A percentile compares a stretch with the other conserved stretches of the same genome.
These are phyloP conservation scores for Pemphigus obesinymphae DNA, from an alignment of 1,140 invertebrate genomes.

Conservation along the genomic window DNA sequence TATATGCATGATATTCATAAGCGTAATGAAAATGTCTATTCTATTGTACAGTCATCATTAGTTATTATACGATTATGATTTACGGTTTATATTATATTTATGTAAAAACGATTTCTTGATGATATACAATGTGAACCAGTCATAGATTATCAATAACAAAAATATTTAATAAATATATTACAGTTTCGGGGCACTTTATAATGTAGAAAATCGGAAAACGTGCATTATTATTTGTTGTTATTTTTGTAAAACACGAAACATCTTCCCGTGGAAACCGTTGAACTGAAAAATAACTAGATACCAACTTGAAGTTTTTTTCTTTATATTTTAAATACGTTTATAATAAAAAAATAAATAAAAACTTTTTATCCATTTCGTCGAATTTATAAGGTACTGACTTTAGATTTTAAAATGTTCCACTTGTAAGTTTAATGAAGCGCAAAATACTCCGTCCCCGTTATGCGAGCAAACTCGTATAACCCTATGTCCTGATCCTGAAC, in stretches of 20 bases:
- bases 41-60: no score
- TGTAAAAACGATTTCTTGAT: no score
- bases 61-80: no score
- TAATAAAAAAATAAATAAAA: background rate
- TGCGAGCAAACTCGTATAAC: slow-evolving; percentile 3
- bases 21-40: no score
- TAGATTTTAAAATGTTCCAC: slow-evolving; percentile 9
- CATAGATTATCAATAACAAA: no score
- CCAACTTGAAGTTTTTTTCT: background rate
- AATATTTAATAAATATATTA: no score
- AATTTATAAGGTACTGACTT: slow-evolving; percentile 31
- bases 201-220: no score
- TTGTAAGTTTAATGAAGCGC: slow-evolving; percentile 41
- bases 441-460: slow-evolving; percentile 14
- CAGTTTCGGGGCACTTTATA: no score
- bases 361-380: slow-evolving; percentile 30
- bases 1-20: no score
- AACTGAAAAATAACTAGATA: slow-evolving; percentile 12
- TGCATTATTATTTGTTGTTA: no score
- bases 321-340: slow-evolving; percentile 13
- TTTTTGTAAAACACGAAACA: background rate
- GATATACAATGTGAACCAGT: no score
- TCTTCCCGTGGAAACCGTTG: background rate
- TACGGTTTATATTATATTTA: no score
- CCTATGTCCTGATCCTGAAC: slow-evolving; percentile 8